These are phyloP conservation scores for Chaetodon trifasciatus DNA, from an alignment of 2,797 vertebrate species.

Conservation along the genomic window DNA sequence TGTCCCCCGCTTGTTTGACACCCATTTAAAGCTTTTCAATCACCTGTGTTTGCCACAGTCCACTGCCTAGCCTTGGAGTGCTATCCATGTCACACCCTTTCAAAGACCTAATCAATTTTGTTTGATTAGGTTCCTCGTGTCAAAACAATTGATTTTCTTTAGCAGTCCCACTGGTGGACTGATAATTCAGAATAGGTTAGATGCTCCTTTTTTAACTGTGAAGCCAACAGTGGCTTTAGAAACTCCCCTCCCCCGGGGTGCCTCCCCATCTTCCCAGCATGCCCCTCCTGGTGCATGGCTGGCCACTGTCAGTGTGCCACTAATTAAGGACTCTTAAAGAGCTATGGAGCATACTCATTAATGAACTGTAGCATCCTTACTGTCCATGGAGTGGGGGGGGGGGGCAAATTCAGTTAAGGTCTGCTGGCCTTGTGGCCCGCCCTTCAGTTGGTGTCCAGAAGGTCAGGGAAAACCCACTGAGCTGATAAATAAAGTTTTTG, in stretches of 20 bases:
- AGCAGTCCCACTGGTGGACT: constrained; percentile 43
- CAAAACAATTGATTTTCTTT: constrained; percentile 73
- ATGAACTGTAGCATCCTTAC: constrained; percentile 81
- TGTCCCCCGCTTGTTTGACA: constrained; percentile 83
- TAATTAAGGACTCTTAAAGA: constrained; percentile 86
- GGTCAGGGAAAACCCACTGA: constrained; percentile 39
- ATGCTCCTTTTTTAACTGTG: constrained; percentile 18
- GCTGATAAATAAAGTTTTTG: constrained; percentile 10
- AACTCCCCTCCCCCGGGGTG: constrained; percentile 50
- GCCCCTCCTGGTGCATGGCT: constrained; percentile 44
- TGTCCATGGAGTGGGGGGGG: constrained; percentile 61
- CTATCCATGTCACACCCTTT: constrained; percentile 65
- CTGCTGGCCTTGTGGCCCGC: constrained; percentile 37
- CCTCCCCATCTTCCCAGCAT: constrained; percentile 44
- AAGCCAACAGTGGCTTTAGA: constrained; percentile 42
- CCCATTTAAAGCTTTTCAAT: constrained; percentile 84
- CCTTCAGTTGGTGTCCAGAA: constrained; percentile 65
- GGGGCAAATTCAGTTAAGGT: constrained; percentile 57
- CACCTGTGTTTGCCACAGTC: constrained; percentile 80
- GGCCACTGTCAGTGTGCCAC: constrained; percentile 78
- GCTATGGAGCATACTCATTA: constrained; percentile 81
- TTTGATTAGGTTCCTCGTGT: constrained; percentile 72
- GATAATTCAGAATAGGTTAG: constrained; percentile 44
- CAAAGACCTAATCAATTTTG: constrained; percentile 77
- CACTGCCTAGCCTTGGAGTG: constrained; percentile 55